A percentile compares a stretch with the other conserved stretches of the same genome.
Conservation (phyloP, 2,113 vertebrate species). For the Axis porcinus region DNA sequence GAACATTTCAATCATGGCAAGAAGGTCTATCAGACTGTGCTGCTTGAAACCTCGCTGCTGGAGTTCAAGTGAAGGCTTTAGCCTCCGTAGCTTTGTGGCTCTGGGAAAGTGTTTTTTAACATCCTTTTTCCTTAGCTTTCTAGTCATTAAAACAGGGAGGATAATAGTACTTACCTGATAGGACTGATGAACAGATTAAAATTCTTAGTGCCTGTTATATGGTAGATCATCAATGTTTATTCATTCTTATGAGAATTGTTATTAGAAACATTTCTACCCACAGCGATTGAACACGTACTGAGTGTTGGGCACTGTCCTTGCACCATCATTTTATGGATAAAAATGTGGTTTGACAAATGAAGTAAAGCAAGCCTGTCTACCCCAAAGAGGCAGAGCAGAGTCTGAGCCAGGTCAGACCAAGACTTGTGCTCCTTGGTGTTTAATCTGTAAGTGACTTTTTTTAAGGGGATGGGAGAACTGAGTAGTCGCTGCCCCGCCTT, state of each 20-base stretch:
- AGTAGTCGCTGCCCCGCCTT: background rate
- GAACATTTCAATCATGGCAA: background rate
- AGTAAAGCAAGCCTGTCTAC: background rate
- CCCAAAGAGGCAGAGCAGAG: background rate
- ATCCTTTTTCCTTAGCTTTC: background rate
- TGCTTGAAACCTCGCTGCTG: background rate
- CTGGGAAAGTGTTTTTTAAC: background rate
- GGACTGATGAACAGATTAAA: background rate
- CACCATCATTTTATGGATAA: background rate
- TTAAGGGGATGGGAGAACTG: background rate
- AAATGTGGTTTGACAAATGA: background rate
- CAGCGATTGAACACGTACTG: background rate
- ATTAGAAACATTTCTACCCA: background rate
- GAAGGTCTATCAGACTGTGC: rapidly evolving
- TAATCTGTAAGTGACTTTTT: background rate
- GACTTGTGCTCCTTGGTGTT: background rate
- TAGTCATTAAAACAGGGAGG: background rate
- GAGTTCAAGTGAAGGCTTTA: background rate
- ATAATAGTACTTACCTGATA: background rate
- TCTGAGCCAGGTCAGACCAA: background rate
- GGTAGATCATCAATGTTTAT: background rate
- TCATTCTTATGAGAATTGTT: background rate
- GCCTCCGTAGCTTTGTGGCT: background rate
- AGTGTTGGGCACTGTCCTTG: background rate
- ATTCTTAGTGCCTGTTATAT: background rate